These are phyloP conservation scores for Drosophila punjabiensis DNA, from an alignment of 1,140 invertebrate genomes.

Conservation along the genomic window DNA sequence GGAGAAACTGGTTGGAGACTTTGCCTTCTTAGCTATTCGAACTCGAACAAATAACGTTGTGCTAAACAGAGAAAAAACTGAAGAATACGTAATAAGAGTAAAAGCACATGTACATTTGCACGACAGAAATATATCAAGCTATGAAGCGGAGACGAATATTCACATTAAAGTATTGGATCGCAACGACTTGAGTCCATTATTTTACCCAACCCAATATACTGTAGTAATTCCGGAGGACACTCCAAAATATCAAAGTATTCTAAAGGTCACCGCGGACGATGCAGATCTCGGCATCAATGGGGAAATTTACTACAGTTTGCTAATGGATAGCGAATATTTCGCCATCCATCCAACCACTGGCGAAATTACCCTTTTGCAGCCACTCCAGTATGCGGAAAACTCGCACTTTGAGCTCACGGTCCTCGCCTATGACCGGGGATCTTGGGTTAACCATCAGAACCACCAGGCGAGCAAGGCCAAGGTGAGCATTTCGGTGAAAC, in stretches of 20 bases:
- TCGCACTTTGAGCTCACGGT: constrained; percentile 91
- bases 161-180: constrained; percentile 93
- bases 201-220: constrained; percentile 94
- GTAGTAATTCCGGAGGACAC: constrained; percentile 95
- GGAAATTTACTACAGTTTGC: constrained; percentile 98
- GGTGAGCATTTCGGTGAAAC: constrained; percentile 91
- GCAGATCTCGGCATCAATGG: constrained; percentile 97
- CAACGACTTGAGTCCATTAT: constrained; percentile 96
- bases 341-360: constrained; percentile 97
- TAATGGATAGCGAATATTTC: constrained; percentile 93
- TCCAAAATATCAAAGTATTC: constrained; percentile 91
- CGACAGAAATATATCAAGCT: constrained; percentile 87
- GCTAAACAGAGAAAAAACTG: constrained; percentile 95
- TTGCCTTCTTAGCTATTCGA: constrained; percentile 95
- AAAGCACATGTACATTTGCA: constrained; percentile 87
- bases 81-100: constrained; percentile 93
- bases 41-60: constrained; percentile 94
- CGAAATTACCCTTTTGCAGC: constrained; percentile 93
- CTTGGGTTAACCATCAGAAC: constrained; percentile 87
- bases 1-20: constrained; percentile 94
- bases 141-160: constrained; percentile 91
- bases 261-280: constrained; percentile 94
- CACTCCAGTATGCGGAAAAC: constrained; percentile 90
- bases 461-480: constrained; percentile 89
- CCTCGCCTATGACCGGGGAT: constrained; percentile 93